These are phyloP conservation scores for Coelinius sp. DNA, from an alignment of 2,888 invertebrate genomes.

Conservation along the genomic window DNA sequence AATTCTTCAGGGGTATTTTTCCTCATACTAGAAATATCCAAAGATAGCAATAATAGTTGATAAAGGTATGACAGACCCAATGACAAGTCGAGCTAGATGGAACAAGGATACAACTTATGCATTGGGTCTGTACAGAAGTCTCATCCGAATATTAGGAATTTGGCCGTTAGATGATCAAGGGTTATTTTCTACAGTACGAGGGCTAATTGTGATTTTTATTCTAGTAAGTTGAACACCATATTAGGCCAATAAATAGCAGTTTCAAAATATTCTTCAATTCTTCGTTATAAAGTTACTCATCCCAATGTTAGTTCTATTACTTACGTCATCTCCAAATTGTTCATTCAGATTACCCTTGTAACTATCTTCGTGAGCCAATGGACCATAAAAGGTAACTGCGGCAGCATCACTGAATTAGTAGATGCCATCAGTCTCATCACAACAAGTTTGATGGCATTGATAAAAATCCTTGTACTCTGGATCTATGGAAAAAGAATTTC, in stretches of 20 bases:
- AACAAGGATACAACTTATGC: background rate
- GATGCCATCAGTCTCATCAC: constrained; percentile 28
- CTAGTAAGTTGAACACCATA: constrained; percentile 21
- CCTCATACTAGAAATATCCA: background rate
- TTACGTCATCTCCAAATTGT: background rate
- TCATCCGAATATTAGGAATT: constrained; percentile 28
- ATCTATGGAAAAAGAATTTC: background rate
- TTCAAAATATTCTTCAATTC: too few species aligned
- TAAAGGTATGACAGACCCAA: background rate
- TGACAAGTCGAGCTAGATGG: background rate
- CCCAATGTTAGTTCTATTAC: too few species aligned
- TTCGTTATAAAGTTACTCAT: too few species aligned
- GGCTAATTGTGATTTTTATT: background rate
- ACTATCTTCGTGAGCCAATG: constrained; percentile 3
- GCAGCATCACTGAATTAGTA: constrained; percentile 23
- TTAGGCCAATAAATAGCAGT: too few species aligned
- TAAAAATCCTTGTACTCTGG: constrained; percentile 3
- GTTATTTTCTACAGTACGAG: constrained; percentile 4
- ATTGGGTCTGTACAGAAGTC: constrained; percentile 28
- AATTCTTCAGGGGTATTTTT: background rate
- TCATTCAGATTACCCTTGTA: constrained; percentile 8
- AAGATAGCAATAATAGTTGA: background rate
- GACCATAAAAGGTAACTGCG: constrained; percentile 25
- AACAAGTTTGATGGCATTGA: background rate
- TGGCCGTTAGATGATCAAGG: constrained; percentile 30